Evolutionary conservation across 2,888 invertebrate species (phyloP), one percentile per base, ranked within the genome.

Genomic region (Standfussiana lucernea): DNA sequence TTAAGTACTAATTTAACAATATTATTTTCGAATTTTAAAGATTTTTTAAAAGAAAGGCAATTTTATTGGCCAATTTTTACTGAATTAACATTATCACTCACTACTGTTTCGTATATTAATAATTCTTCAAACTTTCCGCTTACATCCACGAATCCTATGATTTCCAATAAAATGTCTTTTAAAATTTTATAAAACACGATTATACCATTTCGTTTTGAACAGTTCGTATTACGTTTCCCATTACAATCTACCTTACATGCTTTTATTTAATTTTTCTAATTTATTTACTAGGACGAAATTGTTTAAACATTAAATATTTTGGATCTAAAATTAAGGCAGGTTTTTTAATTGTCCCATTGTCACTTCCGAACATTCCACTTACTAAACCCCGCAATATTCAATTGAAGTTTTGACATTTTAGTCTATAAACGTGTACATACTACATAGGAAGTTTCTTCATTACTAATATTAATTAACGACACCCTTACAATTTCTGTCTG

Each of bases 41-140:
- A 88, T 78, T 89, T 93, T 89, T 86, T 85, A 88, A 92, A 89
- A 89, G 90, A 92, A 95, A 95, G 95, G 95, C 94, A 95, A 93
- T 94, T 92, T 92, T 72, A 93, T 94, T 95, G 95, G 93, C 94
- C 92, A 90, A 89, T 90, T 78, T 81, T 75, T 72, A 83, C 35
- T 71, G 79, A 84, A 82, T 74, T 77, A 76, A 71, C 78, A 77
- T 68, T 75, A 72, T 76, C 75, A 80, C 70, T 80, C 53, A 71
- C 82, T 86, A 88, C 76, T 75, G 70, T 76, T 77, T 77, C 67
- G 66, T 87, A 83, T 79, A 70, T 78, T 75, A 73, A 73, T 77
- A 68, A 72, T 70, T 66, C n/a, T 73, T 83, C 61, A 35, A 68
- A 42, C 21, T 69, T 67, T 77, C 67, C 64, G 45, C 62, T 78